Evolutionary conservation across 2,113 vertebrate species (phyloP), one percentile per base, ranked within the genome.

Genomic region (Amazona vittata): DNA sequence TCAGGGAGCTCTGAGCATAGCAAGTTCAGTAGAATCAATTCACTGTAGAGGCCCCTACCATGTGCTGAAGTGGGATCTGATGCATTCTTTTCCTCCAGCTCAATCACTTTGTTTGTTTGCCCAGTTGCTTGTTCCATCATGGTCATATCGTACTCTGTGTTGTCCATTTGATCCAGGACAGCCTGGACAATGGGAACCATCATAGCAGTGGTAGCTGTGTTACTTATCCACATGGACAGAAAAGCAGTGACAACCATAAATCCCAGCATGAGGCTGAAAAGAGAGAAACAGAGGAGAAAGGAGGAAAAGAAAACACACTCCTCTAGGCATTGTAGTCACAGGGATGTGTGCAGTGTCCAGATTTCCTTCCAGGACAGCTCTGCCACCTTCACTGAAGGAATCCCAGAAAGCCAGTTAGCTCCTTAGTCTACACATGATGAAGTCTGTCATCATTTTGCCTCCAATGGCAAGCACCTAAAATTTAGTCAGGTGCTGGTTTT

Each of bases 221-320:
- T 99, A 96, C 99, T 99, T 98, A 99, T 99, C 99, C 99, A 99
- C 99, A 99, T 99, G 94, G 99, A 99, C 80, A 99, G 97, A 95
- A 99, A 99, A 65, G 99, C 99, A 1, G 99, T 99, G 94, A 99
- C 98, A 3, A 97, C 37, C 99, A 99, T 99, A 95, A 99, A 99
- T 53, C 99, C 99, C 97, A 99, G 91, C 99, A 99, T 99, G 85
- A 99, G 97, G 50, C 99, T 99, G 97, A 44, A 84, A 86, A 49
- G 49, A 71, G 26, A 88, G 29, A 68, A 95, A 41, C 9, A 85
- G 82, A 60, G 50, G 22, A 63, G 43, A 81, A 90, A 49, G 74
- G 41, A 86, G 67, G 29, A 77, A 68, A 89, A 89, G 76, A 57
- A 79, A 89, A 41, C 12, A 69, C 73, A 43, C 2, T 4, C 33